Percentiles rank a stretch among this genome's conserved stretches.
Evolutionary conservation across 2,113 vertebrate genomes (phyloP).

Genomic region (Salminus brasiliensis): DNA sequence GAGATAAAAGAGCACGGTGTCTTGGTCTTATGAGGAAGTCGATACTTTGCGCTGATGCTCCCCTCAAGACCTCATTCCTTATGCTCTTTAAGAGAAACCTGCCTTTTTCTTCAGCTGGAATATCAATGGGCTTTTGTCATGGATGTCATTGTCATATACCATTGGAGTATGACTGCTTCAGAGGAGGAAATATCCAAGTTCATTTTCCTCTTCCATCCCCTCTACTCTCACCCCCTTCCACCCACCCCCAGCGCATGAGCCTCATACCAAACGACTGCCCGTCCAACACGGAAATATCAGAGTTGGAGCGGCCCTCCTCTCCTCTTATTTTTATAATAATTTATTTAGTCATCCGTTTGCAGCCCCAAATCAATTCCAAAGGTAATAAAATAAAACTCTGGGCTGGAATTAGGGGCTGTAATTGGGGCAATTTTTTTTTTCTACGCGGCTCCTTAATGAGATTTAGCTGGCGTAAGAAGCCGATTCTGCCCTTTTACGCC

Average conservation of each 20-base stretch:
- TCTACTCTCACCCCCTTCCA: slow-evolving; percentile 17
- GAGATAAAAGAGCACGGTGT: slow-evolving; percentile 25
- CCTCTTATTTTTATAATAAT: slow-evolving; percentile 51
- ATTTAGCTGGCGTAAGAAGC: slow-evolving; percentile 55
- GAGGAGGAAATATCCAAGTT: slow-evolving; percentile 18
- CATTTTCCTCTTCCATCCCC: slow-evolving; percentile 12
- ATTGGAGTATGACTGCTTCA: slow-evolving; percentile 26
- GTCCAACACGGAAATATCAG: slow-evolving; percentile 21
- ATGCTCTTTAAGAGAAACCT: slow-evolving; percentile 50
- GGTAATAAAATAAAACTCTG: slow-evolving; percentile 63
- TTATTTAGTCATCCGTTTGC: slow-evolving; percentile 59
- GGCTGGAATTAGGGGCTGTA: slow-evolving; percentile 71
- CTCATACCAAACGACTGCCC: slow-evolving; percentile 40
- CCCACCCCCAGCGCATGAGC: slow-evolving; percentile 16
- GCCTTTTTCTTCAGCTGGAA: slow-evolving; percentile 44
- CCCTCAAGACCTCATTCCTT: slow-evolving; percentile 43
- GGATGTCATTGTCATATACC: slow-evolving; percentile 37
- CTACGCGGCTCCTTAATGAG: slow-evolving; percentile 61
- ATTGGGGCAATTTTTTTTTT: slow-evolving; percentile 67
- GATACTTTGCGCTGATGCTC: slow-evolving; percentile 24
- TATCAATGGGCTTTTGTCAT: slow-evolving; percentile 43
- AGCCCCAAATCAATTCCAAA: slow-evolving; percentile 65
- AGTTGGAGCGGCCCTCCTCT: slow-evolving; percentile 59
- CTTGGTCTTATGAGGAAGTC: slow-evolving; percentile 29
- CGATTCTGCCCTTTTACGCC: slow-evolving; percentile 45